Base-by-base conservation (phyloP, 2,797 vertebrate genomes). In the Rhinogobio ventralis region DNA sequence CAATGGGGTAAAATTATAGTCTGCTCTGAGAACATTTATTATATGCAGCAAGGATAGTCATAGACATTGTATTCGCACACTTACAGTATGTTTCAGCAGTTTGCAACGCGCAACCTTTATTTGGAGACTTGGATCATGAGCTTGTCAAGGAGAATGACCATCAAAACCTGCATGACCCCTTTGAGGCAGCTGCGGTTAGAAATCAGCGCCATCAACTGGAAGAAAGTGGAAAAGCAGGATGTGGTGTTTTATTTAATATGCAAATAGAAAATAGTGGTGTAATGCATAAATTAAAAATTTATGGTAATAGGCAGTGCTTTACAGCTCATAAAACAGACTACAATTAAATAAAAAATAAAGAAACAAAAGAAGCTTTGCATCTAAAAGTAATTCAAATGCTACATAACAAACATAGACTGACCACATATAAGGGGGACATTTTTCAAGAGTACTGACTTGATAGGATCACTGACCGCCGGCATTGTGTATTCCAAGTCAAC, bases 191-290 rank as follows among this genome's bases (percentile, higher is more conserved):
- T 51, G 76, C 68, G 67, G 55, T 85, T 72, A 42, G 28, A 79
- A 79, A 85, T 71, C 28, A 85, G 83, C 39, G 33, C 86, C 83
- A 85, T 69, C 86, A 85, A 68, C 83, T 87, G 86, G 79, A 68
- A 33, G 51, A 62, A 79, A 85, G 57, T 73, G 42, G 60, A 75
- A 85, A 87, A 71, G 69, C 79, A 82, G 28, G 62, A 49, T 85
- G 73, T 77, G 10, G n/a, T 46, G 15, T 7, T 51, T 73, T 28
- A 82, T 72, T 76, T 84, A 64, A 76, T 71, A 87, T 72, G 60
- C 77, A 81, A 81, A 87, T 33, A 62, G 30, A 68, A 49, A 79
- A 42, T 23, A 81, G n/a, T 46, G 10, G 74, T 74, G 25, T 30
- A 66, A 42, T 74, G 57, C 39, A 49, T 72, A 72, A 72, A 74